phyloP scores from a whole-genome alignment of 1,140 invertebrate genomes.

The Pinna nobilis region DNA sequence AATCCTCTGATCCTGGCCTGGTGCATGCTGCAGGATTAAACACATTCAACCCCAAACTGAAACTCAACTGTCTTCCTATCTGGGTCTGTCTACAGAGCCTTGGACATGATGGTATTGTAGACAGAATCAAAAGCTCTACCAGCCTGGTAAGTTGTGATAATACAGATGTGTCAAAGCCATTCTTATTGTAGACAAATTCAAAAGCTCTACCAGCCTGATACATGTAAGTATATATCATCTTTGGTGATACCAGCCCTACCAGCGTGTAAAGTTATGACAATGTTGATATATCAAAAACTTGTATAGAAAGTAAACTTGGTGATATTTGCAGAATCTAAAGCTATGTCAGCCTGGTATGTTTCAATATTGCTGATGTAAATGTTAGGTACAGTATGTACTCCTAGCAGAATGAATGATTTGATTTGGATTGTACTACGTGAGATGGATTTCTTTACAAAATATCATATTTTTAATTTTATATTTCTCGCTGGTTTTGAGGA shows the following conservation, averaged over 20 bases:
- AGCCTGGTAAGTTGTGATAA: slow-evolving; percentile 79
- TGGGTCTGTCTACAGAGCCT: slow-evolving; percentile 86
- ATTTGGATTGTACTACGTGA: too few species aligned
- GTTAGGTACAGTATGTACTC: too few species aligned
- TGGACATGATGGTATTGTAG: slow-evolving; percentile 85
- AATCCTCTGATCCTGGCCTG: slow-evolving; percentile 70
- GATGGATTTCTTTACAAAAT: background rate
- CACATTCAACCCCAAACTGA: slow-evolving; percentile 74
- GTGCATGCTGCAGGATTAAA: slow-evolving; percentile 84
- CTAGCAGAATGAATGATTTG: too few species aligned
- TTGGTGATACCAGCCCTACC: too few species aligned
- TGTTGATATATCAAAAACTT: too few species aligned
- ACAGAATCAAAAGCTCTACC: slow-evolving; percentile 84
- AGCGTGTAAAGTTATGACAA: too few species aligned
- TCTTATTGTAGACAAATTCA: slow-evolving; percentile 83
- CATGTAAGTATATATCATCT: too few species aligned
- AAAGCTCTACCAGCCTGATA: slow-evolving; percentile 84
- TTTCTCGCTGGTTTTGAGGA: background rate
- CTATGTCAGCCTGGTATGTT: too few species aligned
- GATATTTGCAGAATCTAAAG: too few species aligned
- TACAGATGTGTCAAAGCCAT: too few species aligned
- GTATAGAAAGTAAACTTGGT: too few species aligned
- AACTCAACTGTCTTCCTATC: slow-evolving; percentile 86
- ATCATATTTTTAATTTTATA: background rate
- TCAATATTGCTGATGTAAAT: too few species aligned